phyloP scores from a whole-genome alignment of 2,797 vertebrate species.

The Catamblyrhynchus diadema region DNA sequence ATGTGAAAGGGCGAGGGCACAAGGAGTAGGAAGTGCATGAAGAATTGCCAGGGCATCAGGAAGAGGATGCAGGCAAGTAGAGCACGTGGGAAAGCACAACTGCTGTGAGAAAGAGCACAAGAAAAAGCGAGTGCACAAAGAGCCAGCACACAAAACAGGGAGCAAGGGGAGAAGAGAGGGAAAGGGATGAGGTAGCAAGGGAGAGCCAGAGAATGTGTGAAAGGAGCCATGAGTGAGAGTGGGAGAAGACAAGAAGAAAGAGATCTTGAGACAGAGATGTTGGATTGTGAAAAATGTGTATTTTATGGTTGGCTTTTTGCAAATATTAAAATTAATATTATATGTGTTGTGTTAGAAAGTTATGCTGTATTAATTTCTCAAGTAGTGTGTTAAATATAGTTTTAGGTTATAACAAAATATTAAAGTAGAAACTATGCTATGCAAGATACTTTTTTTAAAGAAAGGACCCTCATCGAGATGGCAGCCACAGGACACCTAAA shows the following conservation, averaged over 20 bases:
- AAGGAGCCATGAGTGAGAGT: background rate
- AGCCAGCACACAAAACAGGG: background rate
- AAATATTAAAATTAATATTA: too few relatives aligned
- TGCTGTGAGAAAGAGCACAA: background rate
- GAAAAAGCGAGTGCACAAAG: background rate
- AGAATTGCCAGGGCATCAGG: background rate
- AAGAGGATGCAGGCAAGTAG: background rate
- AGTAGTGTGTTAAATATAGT: too few relatives aligned
- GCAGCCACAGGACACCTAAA: too few relatives aligned
- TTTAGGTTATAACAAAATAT: too few relatives aligned
- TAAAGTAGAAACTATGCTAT: too few relatives aligned
- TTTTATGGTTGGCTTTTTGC: too few relatives aligned
- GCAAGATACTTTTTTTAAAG: too few relatives aligned
- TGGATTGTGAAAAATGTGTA: too few relatives aligned
- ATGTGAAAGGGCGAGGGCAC: background rate
- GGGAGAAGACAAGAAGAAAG: background rate
- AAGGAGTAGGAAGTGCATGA: background rate
- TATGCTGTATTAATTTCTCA: too few relatives aligned
- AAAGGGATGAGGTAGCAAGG: background rate
- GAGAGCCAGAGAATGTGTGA: background rate
- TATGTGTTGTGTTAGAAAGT: too few relatives aligned
- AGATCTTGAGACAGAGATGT: background rate
- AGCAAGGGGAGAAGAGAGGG: background rate
- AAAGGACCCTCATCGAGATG: too few relatives aligned
- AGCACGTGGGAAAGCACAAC: rapidly evolving